phyloP scores from a whole-genome alignment of 2,888 invertebrate genomes.

The Congeria kusceri region DNA sequence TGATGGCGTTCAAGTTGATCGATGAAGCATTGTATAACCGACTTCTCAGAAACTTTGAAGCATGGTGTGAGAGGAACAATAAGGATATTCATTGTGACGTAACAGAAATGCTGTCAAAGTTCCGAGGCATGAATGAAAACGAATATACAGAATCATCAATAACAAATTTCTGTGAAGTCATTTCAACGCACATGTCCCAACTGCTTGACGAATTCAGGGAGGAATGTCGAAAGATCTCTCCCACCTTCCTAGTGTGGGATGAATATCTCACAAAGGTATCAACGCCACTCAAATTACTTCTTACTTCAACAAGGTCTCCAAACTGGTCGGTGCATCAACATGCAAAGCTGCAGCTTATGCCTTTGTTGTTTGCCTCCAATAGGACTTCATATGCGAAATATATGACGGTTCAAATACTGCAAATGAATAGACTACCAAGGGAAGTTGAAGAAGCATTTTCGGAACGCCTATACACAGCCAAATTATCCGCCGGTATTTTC shows the following conservation, averaged over 20 bases:
- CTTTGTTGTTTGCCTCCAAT: too few species aligned
- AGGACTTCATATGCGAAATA: slow-evolving; percentile 21
- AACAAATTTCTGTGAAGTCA: too few species aligned
- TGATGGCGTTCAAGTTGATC: slow-evolving; percentile 24
- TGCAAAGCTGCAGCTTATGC: background rate
- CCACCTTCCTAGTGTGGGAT: slow-evolving; percentile 38
- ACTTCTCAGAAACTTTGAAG: slow-evolving; percentile 10
- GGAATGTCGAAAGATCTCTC: slow-evolving; percentile 24
- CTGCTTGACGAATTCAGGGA: slow-evolving; percentile 19
- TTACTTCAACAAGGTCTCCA: slow-evolving; percentile 7
- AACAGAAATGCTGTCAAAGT: too few species aligned
- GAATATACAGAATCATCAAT: too few species aligned
- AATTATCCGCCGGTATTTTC: slow-evolving; percentile 23
- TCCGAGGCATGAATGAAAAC: too few species aligned
- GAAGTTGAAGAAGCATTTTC: slow-evolving; percentile 24
- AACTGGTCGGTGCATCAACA: background rate
- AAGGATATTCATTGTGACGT: too few species aligned
- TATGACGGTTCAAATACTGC: slow-evolving; percentile 13
- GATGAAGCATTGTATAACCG: slow-evolving; percentile 30
- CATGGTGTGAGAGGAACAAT: background rate
- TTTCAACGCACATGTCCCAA: background rate
- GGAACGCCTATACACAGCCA: slow-evolving; percentile 13
- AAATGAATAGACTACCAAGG: slow-evolving; percentile 29
- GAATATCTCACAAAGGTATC: slow-evolving; percentile 29
- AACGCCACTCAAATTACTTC: slow-evolving; percentile 13